phyloP scores from a whole-genome alignment of 2,888 invertebrate species.

The Gastracanthus pulcherrimus region DNA sequence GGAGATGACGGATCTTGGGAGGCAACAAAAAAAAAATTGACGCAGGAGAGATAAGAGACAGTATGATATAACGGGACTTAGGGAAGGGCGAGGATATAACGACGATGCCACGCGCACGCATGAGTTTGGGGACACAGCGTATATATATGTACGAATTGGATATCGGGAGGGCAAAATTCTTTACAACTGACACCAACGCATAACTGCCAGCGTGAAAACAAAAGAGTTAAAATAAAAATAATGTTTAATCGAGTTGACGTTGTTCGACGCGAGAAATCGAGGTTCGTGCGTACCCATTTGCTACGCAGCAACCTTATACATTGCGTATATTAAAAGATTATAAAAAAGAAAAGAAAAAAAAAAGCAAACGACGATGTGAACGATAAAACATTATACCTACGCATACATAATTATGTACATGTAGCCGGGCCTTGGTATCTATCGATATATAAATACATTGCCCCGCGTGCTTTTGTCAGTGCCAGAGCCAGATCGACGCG shows the following conservation, averaged over 20 bases:
- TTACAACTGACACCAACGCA: slow-evolving; percentile 58
- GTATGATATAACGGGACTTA: background rate
- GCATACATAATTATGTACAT: slow-evolving; percentile 49
- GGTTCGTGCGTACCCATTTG: slow-evolving; percentile 47
- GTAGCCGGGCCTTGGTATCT: slow-evolving; percentile 56
- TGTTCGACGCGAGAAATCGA: slow-evolving; percentile 39
- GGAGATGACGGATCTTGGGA: slow-evolving; percentile 23
- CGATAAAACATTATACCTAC: slow-evolving; percentile 31
- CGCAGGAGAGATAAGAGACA: background rate
- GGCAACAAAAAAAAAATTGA: no score
- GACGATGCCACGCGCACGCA: background rate
- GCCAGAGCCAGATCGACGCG: slow-evolving; percentile 41
- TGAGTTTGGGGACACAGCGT: background rate
- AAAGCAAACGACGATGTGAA: background rate
- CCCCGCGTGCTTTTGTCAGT: slow-evolving; percentile 47
- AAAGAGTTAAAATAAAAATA: slow-evolving; percentile 20
- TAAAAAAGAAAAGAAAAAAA: slow-evolving; percentile 2
- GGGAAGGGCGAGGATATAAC: background rate
- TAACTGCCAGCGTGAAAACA: slow-evolving; percentile 54
- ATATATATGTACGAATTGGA: no score
- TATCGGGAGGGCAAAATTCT: slow-evolving; percentile 45
- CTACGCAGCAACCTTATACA: slow-evolving; percentile 27
- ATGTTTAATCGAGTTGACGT: slow-evolving; percentile 21
- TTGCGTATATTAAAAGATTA: slow-evolving; percentile 16
- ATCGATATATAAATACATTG: slow-evolving; percentile 23